phyloP scores from a whole-genome alignment of 2,113 vertebrate species.

The Anolis carolinensis region DNA sequence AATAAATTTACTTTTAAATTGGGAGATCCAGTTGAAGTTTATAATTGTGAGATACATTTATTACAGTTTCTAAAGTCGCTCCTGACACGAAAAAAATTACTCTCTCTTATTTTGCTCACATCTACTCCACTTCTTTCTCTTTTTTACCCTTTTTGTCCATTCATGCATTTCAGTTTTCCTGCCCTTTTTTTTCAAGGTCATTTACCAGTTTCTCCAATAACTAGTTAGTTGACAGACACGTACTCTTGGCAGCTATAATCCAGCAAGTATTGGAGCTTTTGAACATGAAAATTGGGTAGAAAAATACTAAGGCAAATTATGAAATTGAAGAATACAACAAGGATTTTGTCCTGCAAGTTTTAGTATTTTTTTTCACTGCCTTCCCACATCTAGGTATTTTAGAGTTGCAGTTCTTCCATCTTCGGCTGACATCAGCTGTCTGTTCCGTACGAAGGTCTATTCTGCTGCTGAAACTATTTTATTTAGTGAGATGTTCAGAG shows the following conservation, averaged over 20 bases:
- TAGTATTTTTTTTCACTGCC: background rate
- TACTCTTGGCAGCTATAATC: background rate
- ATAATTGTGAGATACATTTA: background rate
- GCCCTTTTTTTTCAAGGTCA: background rate
- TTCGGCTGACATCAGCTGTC: slow-evolving; percentile 78
- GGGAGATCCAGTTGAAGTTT: slow-evolving; percentile 1
- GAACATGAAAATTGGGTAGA: background rate
- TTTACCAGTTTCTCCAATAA: background rate
- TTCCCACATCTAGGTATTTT: slow-evolving; percentile 75
- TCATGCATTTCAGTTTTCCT: slow-evolving; percentile 20
- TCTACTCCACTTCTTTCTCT: background rate
- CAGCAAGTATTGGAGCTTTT: background rate
- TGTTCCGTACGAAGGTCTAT: slow-evolving; percentile 84
- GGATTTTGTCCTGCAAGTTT: background rate
- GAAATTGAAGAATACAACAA: background rate
- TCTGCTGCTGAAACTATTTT: slow-evolving; percentile 68
- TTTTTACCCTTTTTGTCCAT: background rate
- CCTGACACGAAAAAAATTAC: no score
- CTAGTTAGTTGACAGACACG: background rate
- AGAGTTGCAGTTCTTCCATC: slow-evolving; percentile 82
- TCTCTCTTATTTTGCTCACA: background rate
- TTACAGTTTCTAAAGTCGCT: no score
- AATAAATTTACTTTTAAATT: slow-evolving; percentile 21
- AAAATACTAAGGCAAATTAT: background rate
- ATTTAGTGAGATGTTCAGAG: slow-evolving; percentile 80